Evolutionary conservation across 2,888 invertebrate species (phyloP), one percentile per base, ranked within the genome.

Genomic region (Idaea biselata): DNA sequence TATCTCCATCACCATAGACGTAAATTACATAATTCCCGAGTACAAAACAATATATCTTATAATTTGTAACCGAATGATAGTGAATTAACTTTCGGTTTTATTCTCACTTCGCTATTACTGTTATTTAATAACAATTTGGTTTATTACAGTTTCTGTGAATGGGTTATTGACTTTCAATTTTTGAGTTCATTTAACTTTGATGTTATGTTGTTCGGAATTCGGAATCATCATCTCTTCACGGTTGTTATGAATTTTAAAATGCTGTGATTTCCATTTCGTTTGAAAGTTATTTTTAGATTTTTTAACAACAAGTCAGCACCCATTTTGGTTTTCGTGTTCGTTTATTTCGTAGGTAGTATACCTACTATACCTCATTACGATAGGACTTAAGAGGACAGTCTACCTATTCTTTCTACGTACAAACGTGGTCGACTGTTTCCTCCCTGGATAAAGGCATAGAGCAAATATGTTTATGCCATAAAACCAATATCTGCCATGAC

Each of bases 51-150:
- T 17, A 18, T 44, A 44, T 44, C 44, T 11, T 44, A 44, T 44
- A 44, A 44, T 44, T 44, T 44, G 14, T 44, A 14, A 18, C 64
- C 66, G 70, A 74, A 70, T 72, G 73, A 77, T 74, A 72, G 71
- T 67, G 73, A 77, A 71, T 72, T 72, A 58, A 80, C 85, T 86
- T 81, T 86, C 81, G 70, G 74, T 85, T 82, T 83, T 76, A 71
- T 76, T 75, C 67, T 57, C 59, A 60, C 64, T 69, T 69, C 65
- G 67, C 55, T 69, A 74, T 73, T 71, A 73, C 77, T 59, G 76
- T 77, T 77, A 73, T 76, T 78, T 73, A 66, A 69, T 59, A 63
- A 70, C 70, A 72, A 75, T 76, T 76, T 70, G 60, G 60, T 65
- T 68, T 67, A 68, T 66, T 69, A 44, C 64, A 64, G 58, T 65